phyloP scores from a whole-genome alignment of 2,888 invertebrate species.

The Gastrophysa polygoni region DNA sequence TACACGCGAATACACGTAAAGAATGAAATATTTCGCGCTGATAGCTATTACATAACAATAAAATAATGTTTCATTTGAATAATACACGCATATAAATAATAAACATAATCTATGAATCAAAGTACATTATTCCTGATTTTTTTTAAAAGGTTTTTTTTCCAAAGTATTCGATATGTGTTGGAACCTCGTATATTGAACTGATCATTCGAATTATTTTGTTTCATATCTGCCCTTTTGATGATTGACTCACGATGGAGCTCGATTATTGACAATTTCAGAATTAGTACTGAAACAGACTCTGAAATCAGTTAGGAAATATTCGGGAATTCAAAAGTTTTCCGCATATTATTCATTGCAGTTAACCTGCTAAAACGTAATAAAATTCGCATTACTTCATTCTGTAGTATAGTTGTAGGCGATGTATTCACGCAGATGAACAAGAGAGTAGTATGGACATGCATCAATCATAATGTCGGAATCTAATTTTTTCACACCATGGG shows the following conservation, averaged over 20 bases:
- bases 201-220: not conserved
- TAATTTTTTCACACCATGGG: not conserved
- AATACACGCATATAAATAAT: too few species aligned
- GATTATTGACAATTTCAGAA: conserved; percentile 5
- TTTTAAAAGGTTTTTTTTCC: conserved; percentile 4
- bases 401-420: conserved; percentile 4
- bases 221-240: conserved; percentile 7
- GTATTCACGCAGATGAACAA: too few species aligned
- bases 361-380: conserved; percentile 4
- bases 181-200: not conserved
- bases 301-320: conserved; percentile 6
- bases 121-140: not conserved
- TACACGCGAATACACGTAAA: too few species aligned
- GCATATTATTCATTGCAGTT: conserved; percentile 4
- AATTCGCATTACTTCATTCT: conserved; percentile 10
- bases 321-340: not conserved
- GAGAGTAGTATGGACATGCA: too few species aligned
- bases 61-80: too few species aligned
- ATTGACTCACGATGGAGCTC: conserved; percentile 5
- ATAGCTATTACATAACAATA: not conserved
- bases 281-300: not conserved
- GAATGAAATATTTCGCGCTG: not conserved
- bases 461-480: too few species aligned
- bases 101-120: too few species aligned
- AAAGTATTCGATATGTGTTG: conserved; percentile 2